Evolutionary conservation across 30 jellyfish, hydroid and myxozoan genomes (phyloP), one percentile per base, ranked within the genome.

Genomic region (Turritopsis rubra): DNA sequence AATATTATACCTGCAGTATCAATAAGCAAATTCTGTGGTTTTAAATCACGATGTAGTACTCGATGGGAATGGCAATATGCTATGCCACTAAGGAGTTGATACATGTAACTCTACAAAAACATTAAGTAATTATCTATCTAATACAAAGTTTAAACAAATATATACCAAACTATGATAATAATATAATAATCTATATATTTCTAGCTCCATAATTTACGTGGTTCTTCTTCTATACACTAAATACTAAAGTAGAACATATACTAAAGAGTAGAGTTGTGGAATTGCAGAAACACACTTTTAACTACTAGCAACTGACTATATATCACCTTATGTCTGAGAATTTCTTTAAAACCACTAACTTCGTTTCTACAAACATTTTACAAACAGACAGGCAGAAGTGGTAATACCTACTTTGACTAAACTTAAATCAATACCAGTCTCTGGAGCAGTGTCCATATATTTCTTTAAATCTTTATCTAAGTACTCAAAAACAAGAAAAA

Each of bases 51-150:
- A 75, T 94, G 99, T 1, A 94, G 85, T 25, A 94, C 90, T 53
- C 97, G 75, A 73, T 89, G 97, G 8, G 97, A 91, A 87, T 94
- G 99, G 65, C 99, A 94, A 65, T 71, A 94, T 24, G 99, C 97
- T 28, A 89, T 88, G 7, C 99, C 99, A 80, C 91, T 94, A 41
- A 94, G 88, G 29, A 94, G 85, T 72, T 94, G 99, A 75, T 85
- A 78, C 24, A 89, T 30, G 82, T 88, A 88, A 80, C 96, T 94
- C 99, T 94, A 75, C 18, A 76, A 78, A 25, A 85, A 26, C 78
- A 75, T 29, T 27, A 75, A 84, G 5, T 74, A 80, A 13, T 0
- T 31, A 21, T 25, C 85, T n/a, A 74, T 60, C 0, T n/a, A n/a
- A n/a, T n/a, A n/a, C n/a, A n/a, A n/a, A n/a, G n/a, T n/a, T n/a